These are phyloP conservation scores for Echinarachnius parma DNA, from an alignment of 53 echinoderm and acorn worm species.

Conservation along the genomic window DNA sequence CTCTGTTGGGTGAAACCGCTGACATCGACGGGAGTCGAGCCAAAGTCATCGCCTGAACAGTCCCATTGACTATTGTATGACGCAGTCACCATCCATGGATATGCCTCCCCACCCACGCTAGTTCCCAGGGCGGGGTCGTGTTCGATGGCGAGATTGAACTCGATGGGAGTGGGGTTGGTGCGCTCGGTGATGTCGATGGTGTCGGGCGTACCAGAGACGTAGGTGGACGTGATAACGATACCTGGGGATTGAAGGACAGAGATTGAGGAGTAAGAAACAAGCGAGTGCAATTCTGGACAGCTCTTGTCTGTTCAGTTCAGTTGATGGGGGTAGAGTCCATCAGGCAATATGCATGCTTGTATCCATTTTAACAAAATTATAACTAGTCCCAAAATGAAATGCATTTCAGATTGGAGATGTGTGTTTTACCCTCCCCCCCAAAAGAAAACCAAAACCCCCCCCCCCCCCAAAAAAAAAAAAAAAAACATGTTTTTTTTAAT, in stretches of 20 bases:
- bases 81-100: constrained; percentile 54
- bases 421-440: no score
- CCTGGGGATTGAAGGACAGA: neutral
- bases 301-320: no score
- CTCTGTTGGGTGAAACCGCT: neutral
- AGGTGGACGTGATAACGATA: constrained; percentile 20
- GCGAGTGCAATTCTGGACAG: no score
- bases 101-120: constrained; percentile 25
- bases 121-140: constrained; percentile 44
- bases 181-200: neutral
- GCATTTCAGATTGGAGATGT: no score
- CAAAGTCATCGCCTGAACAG: constrained; percentile 39
- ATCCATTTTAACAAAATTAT: no score
- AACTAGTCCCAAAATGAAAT: no score
- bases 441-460: no score
- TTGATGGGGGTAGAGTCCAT: no score
- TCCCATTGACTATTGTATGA: constrained; percentile 32
- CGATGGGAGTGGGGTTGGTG: neutral
- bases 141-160: constrained; percentile 13
- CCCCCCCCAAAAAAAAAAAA: no score
- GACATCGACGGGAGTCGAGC: neutral
- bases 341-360: no score
- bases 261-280: no score
- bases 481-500: no score
- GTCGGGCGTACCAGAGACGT: neutral